Evolutionary conservation across 2,113 vertebrate species (phyloP).

Genomic region (Burhinus bistriatus): DNA sequence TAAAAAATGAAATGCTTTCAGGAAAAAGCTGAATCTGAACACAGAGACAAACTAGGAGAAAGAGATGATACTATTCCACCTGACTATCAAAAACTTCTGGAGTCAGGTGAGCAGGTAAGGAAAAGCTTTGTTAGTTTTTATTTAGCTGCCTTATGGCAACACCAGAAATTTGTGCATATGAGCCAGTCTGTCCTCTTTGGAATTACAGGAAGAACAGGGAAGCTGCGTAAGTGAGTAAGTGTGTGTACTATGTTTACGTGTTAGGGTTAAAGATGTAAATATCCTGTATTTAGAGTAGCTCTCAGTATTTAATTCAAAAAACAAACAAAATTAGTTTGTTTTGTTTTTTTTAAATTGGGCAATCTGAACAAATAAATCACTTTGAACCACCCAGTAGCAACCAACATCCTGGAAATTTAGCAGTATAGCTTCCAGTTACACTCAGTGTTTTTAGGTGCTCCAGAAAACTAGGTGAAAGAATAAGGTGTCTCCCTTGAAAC

Average conservation of each 20-base stretch:
- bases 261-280: background rate
- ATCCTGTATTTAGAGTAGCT: background rate
- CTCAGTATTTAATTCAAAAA: background rate
- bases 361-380: background rate
- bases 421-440: background rate
- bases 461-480: background rate
- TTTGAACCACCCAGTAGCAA: background rate
- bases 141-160: background rate
- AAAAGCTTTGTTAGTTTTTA: background rate
- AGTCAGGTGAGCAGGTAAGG: conserved; percentile 66
- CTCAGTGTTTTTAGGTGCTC: background rate
- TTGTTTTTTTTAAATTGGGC: background rate
- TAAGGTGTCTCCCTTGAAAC: background rate
- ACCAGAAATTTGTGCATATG: background rate
- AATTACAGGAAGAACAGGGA: background rate
- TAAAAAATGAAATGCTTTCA: conserved; percentile 29
- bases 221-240: background rate
- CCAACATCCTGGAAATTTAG: rapidly evolving
- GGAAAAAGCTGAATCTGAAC: conserved; percentile 73
- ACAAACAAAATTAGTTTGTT: background rate
- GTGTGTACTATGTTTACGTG: background rate
- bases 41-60: conserved; percentile 76
- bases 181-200: background rate
- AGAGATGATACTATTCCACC: conserved; percentile 77
- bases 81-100: conserved; percentile 70